Percentiles rank a stretch among this genome's conserved stretches.
phyloP scores from a whole-genome alignment of 1,140 invertebrate species.

The Camponotus vicinus region DNA sequence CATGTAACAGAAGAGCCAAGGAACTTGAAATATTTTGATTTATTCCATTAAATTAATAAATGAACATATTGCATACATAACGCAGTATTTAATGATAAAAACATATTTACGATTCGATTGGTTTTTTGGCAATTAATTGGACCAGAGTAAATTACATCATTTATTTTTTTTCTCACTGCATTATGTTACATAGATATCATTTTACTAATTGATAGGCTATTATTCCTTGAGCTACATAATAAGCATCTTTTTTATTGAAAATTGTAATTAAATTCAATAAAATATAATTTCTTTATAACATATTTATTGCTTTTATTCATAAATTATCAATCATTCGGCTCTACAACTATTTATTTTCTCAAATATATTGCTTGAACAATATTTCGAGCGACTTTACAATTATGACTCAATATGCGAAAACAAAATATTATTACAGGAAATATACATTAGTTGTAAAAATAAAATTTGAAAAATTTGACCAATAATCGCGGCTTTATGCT shows the following conservation, averaged over 20 bases:
- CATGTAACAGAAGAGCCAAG: not conserved
- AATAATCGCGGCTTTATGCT: not conserved
- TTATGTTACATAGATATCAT: not conserved
- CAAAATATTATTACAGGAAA: not conserved
- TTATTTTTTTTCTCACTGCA: not conserved
- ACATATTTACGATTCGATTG: not conserved
- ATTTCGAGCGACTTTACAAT: too few relatives aligned
- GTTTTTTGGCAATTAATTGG: not conserved
- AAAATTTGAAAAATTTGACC: not conserved
- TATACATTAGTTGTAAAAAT: not conserved
- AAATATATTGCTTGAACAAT: not conserved
- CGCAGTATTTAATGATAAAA: not conserved
- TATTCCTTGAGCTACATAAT: not conserved
- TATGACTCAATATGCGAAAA: not conserved
- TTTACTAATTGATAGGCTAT: not conserved
- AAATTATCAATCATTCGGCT: not conserved
- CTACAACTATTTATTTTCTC: not conserved
- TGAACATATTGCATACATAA: not conserved
- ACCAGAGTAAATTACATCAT: not conserved
- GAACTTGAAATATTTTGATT: slow-evolving; percentile 2
- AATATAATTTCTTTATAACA: not conserved
- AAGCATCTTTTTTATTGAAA: not conserved
- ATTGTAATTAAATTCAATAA: not conserved
- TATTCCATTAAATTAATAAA: slow-evolving; percentile 2
- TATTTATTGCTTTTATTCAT: not conserved